A percentile compares a stretch with the other conserved stretches of the same genome.
phyloP scores from a whole-genome alignment of 2,113 vertebrate species.

The Heterochromis multidens region DNA sequence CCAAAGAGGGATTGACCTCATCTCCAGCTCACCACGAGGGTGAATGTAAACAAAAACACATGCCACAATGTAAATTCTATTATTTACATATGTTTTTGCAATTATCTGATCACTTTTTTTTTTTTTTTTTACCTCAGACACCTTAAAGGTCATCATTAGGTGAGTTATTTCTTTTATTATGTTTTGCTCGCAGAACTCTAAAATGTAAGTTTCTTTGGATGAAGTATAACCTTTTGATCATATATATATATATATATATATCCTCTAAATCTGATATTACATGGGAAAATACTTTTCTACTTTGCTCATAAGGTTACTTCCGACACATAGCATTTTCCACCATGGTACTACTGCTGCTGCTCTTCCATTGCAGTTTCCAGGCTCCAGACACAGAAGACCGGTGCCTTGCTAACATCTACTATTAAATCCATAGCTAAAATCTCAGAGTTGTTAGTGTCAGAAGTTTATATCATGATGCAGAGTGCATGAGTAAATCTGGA shows the following conservation, averaged over 20 bases:
- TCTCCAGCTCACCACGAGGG: background rate
- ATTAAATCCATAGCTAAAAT: background rate
- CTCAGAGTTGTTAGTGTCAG: background rate
- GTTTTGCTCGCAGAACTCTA: background rate
- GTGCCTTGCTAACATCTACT: background rate
- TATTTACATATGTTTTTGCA: background rate
- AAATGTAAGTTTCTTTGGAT: background rate
- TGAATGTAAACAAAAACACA: slow-evolving; percentile 9
- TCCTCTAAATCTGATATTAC: background rate
- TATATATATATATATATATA: background rate
- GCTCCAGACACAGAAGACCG: slow-evolving; percentile 18
- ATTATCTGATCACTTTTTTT: background rate
- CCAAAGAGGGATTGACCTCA: background rate
- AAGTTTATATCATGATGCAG: background rate
- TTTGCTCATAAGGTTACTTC: background rate
- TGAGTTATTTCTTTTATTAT: background rate
- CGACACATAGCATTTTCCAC: background rate
- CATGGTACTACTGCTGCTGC: background rate
- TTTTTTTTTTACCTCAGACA: background rate
- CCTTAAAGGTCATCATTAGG: background rate
- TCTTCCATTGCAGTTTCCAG: background rate
- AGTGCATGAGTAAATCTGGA: background rate
- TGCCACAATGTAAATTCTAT: background rate
- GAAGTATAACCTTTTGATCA: background rate
- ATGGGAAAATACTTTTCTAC: background rate